These are phyloP conservation scores for Tipula lateralis DNA, from an alignment of 2,888 invertebrate genomes.

Conservation along the genomic window DNA sequence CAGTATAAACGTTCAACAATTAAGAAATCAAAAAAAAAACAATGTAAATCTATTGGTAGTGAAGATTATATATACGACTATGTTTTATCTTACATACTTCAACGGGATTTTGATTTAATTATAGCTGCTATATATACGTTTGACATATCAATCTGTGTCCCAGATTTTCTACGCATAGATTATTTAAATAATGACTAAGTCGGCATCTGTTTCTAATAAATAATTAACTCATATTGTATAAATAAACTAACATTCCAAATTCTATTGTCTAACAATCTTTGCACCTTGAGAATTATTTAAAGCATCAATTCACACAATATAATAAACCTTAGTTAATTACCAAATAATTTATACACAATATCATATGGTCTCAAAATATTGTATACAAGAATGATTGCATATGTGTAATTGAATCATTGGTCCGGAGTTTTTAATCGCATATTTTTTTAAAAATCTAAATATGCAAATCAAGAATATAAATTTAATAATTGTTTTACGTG, in stretches of 20 bases:
- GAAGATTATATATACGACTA: too few relatives aligned
- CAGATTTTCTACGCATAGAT: neutral
- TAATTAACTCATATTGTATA: neutral
- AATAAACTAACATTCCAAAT: neutral
- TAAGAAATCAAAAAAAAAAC: too few relatives aligned
- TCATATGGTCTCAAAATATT: neutral
- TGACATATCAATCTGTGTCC: neutral
- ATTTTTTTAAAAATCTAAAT: neutral
- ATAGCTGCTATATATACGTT: neutral
- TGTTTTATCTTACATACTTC: too few relatives aligned
- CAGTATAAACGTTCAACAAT: too few relatives aligned
- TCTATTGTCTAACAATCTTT: neutral
- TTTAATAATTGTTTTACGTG: neutral
- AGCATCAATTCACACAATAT: neutral
- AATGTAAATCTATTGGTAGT: too few relatives aligned
- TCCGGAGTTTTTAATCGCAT: neutral
- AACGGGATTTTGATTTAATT: too few relatives aligned
- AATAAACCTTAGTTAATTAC: neutral
- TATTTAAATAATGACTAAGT: neutral
- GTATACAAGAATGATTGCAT: neutral
- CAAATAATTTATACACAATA: neutral
- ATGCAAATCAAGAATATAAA: neutral
- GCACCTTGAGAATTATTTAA: neutral
- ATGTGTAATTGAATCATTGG: neutral
- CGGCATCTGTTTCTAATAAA: neutral